phyloP scores from a whole-genome alignment of 2,888 invertebrate species.

The Arctia plantaginis region DNA sequence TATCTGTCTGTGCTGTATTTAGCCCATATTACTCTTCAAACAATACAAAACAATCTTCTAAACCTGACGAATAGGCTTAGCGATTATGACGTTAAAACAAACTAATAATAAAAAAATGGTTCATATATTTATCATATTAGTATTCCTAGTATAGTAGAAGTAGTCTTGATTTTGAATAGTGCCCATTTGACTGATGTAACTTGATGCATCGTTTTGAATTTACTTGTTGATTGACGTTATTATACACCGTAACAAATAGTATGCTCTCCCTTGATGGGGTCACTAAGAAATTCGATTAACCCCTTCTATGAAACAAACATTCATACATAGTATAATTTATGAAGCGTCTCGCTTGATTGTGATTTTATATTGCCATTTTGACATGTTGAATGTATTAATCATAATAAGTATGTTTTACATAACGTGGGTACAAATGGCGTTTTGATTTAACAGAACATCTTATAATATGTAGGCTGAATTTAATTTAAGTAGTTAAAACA shows the following conservation, averaged over 20 bases:
- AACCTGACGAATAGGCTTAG: too few relatives aligned
- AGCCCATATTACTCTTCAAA: too few relatives aligned
- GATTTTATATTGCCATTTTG: constrained; percentile 47
- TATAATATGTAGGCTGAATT: background rate
- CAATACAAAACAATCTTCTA: too few relatives aligned
- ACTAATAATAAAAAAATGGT: background rate
- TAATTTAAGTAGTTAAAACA: background rate
- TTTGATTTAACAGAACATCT: constrained; percentile 23
- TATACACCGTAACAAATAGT: constrained; percentile 68
- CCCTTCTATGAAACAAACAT: constrained; percentile 60
- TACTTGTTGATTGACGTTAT: constrained; percentile 66
- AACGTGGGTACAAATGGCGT: constrained; percentile 37
- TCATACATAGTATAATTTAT: constrained; percentile 60
- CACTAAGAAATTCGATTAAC: constrained; percentile 72
- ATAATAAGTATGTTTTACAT: constrained; percentile 39
- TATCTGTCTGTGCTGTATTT: too few relatives aligned
- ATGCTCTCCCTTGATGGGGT: constrained; percentile 62
- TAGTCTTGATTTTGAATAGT: constrained; percentile 3
- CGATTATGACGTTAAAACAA: background rate
- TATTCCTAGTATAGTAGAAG: too few relatives aligned
- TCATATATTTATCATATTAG: background rate
- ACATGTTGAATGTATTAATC: constrained; percentile 46
- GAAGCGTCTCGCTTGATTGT: constrained; percentile 39
- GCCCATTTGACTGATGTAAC: constrained; percentile 52
- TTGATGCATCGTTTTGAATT: constrained; percentile 62